Evolutionary conservation across 2,797 vertebrate genomes (phyloP).

Genomic region (Urosaurus nigricauda): DNA sequence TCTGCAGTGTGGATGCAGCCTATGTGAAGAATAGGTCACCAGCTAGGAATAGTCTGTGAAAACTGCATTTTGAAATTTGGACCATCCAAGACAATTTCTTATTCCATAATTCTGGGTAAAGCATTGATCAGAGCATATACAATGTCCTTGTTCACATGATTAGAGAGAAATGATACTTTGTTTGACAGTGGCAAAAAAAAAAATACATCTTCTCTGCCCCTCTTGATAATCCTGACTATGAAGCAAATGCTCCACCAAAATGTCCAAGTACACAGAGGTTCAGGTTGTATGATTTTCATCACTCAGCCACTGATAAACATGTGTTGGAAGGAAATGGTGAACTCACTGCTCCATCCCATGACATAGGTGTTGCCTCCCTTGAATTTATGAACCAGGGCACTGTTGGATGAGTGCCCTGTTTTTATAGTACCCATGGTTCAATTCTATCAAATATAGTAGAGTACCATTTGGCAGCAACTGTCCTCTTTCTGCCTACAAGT

Average conservation of each 20-base stretch:
- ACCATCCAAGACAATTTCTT: too few relatives aligned
- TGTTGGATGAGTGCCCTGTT: neutral
- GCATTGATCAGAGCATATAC: neutral
- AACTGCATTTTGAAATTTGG: neutral
- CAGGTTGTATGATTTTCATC: neutral
- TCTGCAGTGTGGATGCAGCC: too few relatives aligned
- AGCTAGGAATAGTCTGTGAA: neutral
- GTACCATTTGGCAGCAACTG: slow-evolving; percentile 44
- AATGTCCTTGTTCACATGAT: neutral
- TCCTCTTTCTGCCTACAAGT: slow-evolving; percentile 40
- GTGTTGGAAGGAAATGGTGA: neutral
- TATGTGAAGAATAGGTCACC: neutral
- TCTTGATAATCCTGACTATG: neutral
- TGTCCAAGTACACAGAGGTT: neutral
- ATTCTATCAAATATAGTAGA: slow-evolving; percentile 26
- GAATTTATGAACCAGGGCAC: neutral
- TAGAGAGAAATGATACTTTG: neutral
- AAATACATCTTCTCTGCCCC: neutral
- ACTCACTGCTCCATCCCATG: neutral
- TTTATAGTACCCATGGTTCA: slow-evolving; percentile 26
- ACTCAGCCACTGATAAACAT: neutral
- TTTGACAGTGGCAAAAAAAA: neutral
- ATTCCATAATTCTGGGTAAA: neutral
- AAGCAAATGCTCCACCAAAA: neutral
- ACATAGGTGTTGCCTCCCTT: neutral